Conservation (phyloP, 2,888 invertebrate genomes). For the Athrips mouffetella region DNA sequence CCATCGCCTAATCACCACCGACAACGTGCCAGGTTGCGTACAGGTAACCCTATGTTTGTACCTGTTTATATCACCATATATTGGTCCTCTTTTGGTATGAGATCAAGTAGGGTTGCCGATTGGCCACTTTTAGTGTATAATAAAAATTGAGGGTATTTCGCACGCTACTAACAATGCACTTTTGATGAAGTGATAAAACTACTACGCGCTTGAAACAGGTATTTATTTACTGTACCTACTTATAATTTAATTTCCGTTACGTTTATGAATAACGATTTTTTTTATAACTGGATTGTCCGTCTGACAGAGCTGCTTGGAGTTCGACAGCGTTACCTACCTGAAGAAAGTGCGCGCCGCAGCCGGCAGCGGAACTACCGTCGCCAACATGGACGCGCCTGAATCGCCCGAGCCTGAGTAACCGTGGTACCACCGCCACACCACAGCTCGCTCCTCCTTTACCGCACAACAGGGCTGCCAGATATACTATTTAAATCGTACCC, state of each 20-base stretch:
- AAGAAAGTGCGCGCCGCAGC: slow-evolving; percentile 64
- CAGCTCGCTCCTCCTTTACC: slow-evolving; percentile 23
- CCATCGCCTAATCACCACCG: too few species aligned
- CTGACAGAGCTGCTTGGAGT: slow-evolving; percentile 73
- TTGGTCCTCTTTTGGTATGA: too few species aligned
- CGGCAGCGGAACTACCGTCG: slow-evolving; percentile 57
- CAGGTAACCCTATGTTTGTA: too few species aligned
- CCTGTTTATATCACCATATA: too few species aligned
- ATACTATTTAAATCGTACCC: slow-evolving; percentile 18
- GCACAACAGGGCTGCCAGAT: too few species aligned
- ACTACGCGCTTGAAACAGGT: too few species aligned
- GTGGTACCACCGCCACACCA: slow-evolving; percentile 22
- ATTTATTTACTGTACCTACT: neutral
- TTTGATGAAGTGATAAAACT: too few species aligned
- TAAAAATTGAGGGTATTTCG: too few species aligned
- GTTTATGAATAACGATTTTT: slow-evolving; percentile 17
- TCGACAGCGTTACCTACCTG: slow-evolving; percentile 74
- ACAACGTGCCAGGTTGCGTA: too few species aligned
- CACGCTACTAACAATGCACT: too few species aligned
- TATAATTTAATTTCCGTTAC: neutral
- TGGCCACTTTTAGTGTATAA: too few species aligned
- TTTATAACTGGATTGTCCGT: slow-evolving; percentile 27
- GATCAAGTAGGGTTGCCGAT: too few species aligned
- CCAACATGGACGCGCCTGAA: slow-evolving; percentile 66
- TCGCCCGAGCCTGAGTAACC: slow-evolving; percentile 72